Evolutionary conservation across 1,140 invertebrate species (phyloP).

Genomic region (Listronotus bonariensis): DNA sequence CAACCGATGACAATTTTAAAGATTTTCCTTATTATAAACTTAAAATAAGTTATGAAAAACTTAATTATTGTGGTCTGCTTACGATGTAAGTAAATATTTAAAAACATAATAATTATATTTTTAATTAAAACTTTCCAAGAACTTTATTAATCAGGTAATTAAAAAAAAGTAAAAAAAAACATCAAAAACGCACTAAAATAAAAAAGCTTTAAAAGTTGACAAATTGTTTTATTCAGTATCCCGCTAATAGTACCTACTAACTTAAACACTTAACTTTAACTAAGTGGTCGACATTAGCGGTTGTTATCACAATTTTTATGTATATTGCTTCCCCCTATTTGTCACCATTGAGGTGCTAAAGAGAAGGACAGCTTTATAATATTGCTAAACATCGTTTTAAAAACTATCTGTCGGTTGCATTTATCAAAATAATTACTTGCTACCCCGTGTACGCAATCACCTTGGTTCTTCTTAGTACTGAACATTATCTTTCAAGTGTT

Average conservation of each 20-base stretch:
- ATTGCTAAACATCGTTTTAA: conserved; percentile 14
- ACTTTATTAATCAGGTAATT: no score
- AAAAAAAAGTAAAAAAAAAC: no score
- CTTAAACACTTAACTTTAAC: conserved; percentile 2
- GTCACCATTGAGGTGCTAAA: conserved; percentile 4
- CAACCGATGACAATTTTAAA: no score
- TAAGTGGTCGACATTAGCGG: conserved; percentile 11
- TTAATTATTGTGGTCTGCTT: no score
- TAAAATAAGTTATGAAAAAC: no score
- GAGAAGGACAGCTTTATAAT: conserved; percentile 27
- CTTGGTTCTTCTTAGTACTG: conserved; percentile 12
- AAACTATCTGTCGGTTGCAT: conserved; percentile 21
- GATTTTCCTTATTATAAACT: no score
- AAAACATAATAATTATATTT: no score
- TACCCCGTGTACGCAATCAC: conserved; percentile 8
- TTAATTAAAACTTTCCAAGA: no score
- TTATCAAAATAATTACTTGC: conserved; percentile 12
- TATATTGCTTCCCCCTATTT: conserved; percentile 16
- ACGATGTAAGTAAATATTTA: no score
- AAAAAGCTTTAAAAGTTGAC: background rate
- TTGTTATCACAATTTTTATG: conserved; percentile 28
- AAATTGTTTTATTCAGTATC: conserved; percentile 5
- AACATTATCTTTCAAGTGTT: conserved; percentile 8
- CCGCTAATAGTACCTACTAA: conserved; percentile 3
- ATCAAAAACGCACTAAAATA: background rate